Conservation (phyloP, 2,797 vertebrate species). For the Huso huso region DNA sequence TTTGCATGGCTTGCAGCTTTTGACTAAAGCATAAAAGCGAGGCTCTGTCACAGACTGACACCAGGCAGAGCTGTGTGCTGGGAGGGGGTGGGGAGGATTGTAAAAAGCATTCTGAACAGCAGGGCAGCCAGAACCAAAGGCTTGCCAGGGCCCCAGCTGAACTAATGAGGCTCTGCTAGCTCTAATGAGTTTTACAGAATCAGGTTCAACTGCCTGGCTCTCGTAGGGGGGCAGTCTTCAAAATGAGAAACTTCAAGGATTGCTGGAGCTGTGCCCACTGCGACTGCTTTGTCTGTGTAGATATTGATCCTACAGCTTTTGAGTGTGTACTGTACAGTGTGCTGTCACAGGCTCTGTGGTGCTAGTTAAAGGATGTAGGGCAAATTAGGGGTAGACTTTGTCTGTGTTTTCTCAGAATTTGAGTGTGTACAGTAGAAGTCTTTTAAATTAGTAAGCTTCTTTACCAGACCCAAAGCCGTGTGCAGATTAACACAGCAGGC, state of each 20-base stretch:
- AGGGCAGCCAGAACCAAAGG: conserved; percentile 5
- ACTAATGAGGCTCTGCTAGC: conserved; percentile 42
- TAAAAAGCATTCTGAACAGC: conserved; percentile 46
- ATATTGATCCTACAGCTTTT: too few species aligned
- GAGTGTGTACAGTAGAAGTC: too few species aligned
- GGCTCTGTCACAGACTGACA: conserved; percentile 18
- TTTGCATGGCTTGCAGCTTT: conserved; percentile 37
- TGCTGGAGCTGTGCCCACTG: too few species aligned
- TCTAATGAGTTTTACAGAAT: conserved; percentile 47
- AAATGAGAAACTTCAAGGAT: neutral
- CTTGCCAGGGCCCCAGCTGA: conserved; percentile 23
- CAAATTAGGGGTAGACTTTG: too few species aligned
- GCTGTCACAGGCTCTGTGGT: too few species aligned
- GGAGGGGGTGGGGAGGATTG: conserved; percentile 51
- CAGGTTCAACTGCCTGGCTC: neutral
- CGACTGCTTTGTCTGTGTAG: too few species aligned
- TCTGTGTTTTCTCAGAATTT: too few species aligned
- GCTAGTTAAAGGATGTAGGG: too few species aligned
- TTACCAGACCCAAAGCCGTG: too few species aligned
- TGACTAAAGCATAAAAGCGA: conserved; percentile 37
- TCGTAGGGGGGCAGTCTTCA: conserved; percentile 10
- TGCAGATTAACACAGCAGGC: conserved; percentile 35
- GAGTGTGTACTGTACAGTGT: too few species aligned
- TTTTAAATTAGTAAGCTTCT: too few species aligned
- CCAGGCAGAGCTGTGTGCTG: conserved; percentile 33